Conservation (phyloP, 2,113 vertebrate species). For the Chrysemys picta region DNA sequence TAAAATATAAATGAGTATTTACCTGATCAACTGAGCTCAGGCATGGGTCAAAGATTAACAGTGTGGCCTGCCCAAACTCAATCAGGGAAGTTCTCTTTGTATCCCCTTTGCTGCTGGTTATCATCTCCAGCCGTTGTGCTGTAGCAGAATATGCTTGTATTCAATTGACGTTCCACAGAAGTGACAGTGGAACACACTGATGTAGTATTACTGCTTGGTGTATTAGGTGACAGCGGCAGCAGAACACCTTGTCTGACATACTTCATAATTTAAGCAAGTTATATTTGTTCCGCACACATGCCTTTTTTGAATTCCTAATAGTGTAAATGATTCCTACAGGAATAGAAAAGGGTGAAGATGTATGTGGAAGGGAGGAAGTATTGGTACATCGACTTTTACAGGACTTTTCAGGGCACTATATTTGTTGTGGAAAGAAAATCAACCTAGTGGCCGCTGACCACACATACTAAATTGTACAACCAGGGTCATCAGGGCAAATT, state of each 20-base stretch:
- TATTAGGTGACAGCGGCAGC: background rate
- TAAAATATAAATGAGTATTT: background rate
- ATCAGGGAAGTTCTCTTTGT: background rate
- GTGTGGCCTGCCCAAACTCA: background rate
- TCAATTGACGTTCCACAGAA: background rate
- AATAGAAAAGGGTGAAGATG: background rate
- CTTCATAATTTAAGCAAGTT: background rate
- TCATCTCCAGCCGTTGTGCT: background rate
- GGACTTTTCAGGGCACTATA: conserved; percentile 37
- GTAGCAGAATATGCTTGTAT: background rate
- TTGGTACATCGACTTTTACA: conserved; percentile 24
- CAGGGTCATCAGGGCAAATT: background rate
- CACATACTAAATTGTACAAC: background rate
- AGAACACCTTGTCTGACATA: background rate
- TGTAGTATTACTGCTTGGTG: background rate
- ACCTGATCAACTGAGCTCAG: background rate
- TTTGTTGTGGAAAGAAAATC: conserved; percentile 27
- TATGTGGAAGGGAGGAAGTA: conserved; percentile 12
- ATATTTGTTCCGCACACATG: background rate
- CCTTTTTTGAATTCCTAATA: background rate
- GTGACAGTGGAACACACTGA: background rate
- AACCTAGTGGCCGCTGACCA: conserved; percentile 11
- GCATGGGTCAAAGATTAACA: background rate
- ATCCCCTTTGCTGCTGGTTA: background rate
- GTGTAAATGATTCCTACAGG: background rate